Percentiles rank a stretch among this genome's conserved stretches.
These are phyloP conservation scores for Pristionchus arcanus DNA, from an alignment of 2,888 invertebrate genomes.

Conservation along the genomic window DNA sequence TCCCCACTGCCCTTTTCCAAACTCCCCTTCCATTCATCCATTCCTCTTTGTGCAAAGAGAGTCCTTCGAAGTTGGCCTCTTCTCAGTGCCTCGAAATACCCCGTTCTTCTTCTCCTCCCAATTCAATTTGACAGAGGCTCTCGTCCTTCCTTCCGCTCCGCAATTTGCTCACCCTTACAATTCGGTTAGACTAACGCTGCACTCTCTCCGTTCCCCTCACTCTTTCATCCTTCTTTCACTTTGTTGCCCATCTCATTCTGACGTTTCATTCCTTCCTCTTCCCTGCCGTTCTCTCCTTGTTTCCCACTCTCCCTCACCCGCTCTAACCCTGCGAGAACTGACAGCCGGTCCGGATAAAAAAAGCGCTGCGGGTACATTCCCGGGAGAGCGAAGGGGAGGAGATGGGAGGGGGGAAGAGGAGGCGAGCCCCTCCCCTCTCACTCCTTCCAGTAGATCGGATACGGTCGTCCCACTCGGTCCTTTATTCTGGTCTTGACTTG, in stretches of 20 bases:
- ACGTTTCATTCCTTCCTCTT: not conserved
- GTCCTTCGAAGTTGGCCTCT: not conserved
- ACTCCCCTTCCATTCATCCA: too few species aligned
- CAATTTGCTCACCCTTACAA: not conserved
- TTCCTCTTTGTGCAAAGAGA: too few species aligned
- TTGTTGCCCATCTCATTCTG: not conserved
- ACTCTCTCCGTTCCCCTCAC: not conserved
- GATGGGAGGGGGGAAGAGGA: not conserved
- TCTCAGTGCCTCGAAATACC: conserved; percentile 15
- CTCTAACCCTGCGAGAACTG: not conserved
- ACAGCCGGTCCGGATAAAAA: not conserved
- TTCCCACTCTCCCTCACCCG: not conserved
- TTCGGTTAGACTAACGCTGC: not conserved
- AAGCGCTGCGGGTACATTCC: not conserved
- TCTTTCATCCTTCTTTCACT: conserved; percentile 25
- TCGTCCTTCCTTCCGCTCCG: not conserved
- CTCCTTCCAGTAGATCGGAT: not conserved
- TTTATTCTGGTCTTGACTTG: too few species aligned
- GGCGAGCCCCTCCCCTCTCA: not conserved
- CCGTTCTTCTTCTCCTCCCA: not conserved
- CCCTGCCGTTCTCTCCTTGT: not conserved
- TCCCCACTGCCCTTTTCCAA: too few species aligned
- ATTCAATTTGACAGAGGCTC: not conserved
- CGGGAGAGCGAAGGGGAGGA: not conserved
- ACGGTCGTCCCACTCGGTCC: too few species aligned